phyloP scores from a whole-genome alignment of 2,888 invertebrate genomes.

The Euplexia lucipara region DNA sequence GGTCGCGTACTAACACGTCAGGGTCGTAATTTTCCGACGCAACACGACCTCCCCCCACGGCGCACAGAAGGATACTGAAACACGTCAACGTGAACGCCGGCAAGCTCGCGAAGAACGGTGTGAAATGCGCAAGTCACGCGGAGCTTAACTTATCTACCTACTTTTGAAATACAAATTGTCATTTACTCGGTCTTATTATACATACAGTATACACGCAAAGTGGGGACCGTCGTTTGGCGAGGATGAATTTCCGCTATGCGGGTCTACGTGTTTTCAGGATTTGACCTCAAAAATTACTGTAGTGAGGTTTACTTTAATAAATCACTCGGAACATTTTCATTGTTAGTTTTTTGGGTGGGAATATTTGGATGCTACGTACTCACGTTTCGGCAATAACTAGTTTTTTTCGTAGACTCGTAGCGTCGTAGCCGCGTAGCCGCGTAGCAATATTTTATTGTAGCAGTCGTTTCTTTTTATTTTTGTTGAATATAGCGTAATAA shows the following conservation, averaged over 20 bases:
- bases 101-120: constrained; percentile 80
- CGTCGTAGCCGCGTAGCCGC: constrained; percentile 48
- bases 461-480: constrained; percentile 13
- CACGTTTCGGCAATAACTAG: constrained; percentile 23
- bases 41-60: constrained; percentile 72
- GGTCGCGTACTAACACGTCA: constrained; percentile 80
- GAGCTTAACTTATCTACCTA: constrained; percentile 84
- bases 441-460: constrained; percentile 45
- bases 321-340: constrained; percentile 60
- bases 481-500: constrained; percentile 3
- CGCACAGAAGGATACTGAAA: constrained; percentile 80
- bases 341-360: constrained; percentile 43
- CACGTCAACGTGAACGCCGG: constrained; percentile 77
- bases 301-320: constrained; percentile 65
- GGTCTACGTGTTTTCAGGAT: constrained; percentile 70
- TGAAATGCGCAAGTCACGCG: constrained; percentile 90
- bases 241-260: constrained; percentile 73
- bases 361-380: constrained; percentile 34
- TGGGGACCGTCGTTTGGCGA: constrained; percentile 67
- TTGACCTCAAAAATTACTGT: constrained; percentile 62
- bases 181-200: constrained; percentile 82
- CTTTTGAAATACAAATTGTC: constrained; percentile 86
- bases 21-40: constrained; percentile 63
- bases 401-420: constrained; percentile 52
- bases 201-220: constrained; percentile 76